phyloP scores from a whole-genome alignment of 2,113 vertebrate genomes.

The Sylvia atricapilla region DNA sequence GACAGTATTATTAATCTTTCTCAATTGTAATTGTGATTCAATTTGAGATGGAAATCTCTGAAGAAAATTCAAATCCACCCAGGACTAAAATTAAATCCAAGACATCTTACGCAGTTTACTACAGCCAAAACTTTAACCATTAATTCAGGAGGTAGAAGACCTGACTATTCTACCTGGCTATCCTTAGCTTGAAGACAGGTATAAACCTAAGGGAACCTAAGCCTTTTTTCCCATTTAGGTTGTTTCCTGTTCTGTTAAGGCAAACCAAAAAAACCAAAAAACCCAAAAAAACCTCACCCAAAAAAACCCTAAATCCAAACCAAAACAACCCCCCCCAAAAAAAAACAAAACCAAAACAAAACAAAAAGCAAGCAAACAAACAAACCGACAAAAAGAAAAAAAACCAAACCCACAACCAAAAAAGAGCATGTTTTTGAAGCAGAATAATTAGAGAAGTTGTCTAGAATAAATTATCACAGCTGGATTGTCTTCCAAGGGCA shows the following conservation, averaged over 20 bases:
- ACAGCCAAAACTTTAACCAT: not conserved
- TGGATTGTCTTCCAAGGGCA: not conserved
- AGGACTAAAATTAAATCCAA: not conserved
- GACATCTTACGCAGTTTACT: not conserved
- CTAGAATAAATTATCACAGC: not conserved
- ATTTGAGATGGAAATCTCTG: not conserved
- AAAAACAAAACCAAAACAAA: too few species aligned
- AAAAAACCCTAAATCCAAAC: too few species aligned
- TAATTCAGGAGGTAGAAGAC: not conserved
- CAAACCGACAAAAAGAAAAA: too few species aligned
- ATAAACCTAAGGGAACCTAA: not conserved
- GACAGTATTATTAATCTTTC: not conserved
- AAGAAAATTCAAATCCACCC: not conserved
- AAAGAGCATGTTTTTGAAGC: accelerated
- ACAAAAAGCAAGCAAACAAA: too few species aligned
- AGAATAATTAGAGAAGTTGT: not conserved
- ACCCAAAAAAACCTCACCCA: too few species aligned
- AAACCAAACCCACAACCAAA: not conserved
- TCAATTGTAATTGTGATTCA: not conserved
- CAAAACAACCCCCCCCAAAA: too few species aligned
- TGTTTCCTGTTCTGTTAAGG: not conserved
- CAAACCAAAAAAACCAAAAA: not conserved
- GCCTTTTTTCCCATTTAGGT: not conserved
- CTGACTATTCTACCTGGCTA: not conserved
- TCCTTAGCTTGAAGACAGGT: not conserved